Evolutionary conservation across 1,140 invertebrate species (phyloP).

Genomic region (Laupala kohalensis): DNA sequence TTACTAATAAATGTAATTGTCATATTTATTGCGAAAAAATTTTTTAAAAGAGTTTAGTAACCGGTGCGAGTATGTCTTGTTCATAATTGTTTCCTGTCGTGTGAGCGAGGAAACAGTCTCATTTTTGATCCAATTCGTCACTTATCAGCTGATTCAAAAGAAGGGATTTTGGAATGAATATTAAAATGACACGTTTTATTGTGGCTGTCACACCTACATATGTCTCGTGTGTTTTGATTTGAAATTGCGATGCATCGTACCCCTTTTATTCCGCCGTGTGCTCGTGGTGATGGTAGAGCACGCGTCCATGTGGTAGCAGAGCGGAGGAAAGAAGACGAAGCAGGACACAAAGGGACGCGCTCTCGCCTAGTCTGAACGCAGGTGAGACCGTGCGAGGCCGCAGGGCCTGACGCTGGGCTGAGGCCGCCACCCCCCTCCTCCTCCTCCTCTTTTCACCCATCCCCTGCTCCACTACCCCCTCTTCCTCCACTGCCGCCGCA

Average conservation of each 20-base stretch:
- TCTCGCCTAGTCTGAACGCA: neutral
- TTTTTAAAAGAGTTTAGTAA: no score
- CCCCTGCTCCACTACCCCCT: neutral
- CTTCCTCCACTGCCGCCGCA: neutral
- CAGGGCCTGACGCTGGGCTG: neutral
- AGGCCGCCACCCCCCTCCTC: neutral
- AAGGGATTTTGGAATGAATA: no score
- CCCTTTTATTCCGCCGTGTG: conserved; percentile 14
- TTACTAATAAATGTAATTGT: no score
- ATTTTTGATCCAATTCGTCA: no score
- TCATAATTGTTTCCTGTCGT: no score
- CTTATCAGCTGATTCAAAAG: no score
- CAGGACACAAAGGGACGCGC: neutral
- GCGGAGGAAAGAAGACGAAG: neutral
- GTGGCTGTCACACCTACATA: no score
- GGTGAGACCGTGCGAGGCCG: neutral
- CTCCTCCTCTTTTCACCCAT: neutral
- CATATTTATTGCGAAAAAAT: no score
- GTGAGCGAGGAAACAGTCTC: no score
- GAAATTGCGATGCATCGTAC: conserved; percentile 6
- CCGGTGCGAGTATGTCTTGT: no score
- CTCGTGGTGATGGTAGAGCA: conserved; percentile 19
- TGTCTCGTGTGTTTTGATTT: no score
- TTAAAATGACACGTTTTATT: no score
- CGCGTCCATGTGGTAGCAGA: neutral